A percentile compares a stretch with the other conserved stretches of the same genome.
Evolutionary conservation across 2,113 vertebrate species (phyloP).

Genomic region (Phyllostomus hastatus): DNA sequence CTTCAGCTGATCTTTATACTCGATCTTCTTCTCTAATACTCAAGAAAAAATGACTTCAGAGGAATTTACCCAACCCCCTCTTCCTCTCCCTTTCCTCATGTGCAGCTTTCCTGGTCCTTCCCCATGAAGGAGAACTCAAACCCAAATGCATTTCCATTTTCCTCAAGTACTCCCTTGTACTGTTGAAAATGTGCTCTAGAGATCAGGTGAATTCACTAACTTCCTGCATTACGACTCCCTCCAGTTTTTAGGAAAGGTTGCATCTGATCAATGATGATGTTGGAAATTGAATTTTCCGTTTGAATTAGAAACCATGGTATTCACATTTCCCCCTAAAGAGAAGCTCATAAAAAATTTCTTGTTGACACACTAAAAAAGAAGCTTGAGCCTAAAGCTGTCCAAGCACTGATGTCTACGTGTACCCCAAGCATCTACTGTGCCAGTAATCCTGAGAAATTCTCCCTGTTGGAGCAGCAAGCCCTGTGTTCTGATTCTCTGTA

Average conservation of each 20-base stretch:
- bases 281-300: not conserved
- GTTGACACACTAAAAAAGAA: not conserved
- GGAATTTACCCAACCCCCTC: not conserved
- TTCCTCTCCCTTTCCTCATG: not conserved
- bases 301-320: slow-evolving; percentile 23
- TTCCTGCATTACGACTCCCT: not conserved
- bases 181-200: not conserved
- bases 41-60: slow-evolving; percentile 22
- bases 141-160: slow-evolving; percentile 46
- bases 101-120: not conserved
- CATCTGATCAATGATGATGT: slow-evolving; percentile 19
- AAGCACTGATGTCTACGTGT: not conserved
- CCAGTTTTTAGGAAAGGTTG: not conserved
- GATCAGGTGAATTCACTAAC: not conserved
- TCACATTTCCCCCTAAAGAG: not conserved
- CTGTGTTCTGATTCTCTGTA: slow-evolving; percentile 72
- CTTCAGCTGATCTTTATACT: slow-evolving; percentile 38
- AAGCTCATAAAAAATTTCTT: not conserved
- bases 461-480: not conserved
- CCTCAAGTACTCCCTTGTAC: slow-evolving; percentile 29
- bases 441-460: not conserved
- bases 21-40: not conserved
- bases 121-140: not conserved
- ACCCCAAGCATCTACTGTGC: not conserved
- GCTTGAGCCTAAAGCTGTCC: not conserved